Evolutionary conservation across 1,140 invertebrate genomes (phyloP).

Genomic region (Phymorhynchus buccinoides): DNA sequence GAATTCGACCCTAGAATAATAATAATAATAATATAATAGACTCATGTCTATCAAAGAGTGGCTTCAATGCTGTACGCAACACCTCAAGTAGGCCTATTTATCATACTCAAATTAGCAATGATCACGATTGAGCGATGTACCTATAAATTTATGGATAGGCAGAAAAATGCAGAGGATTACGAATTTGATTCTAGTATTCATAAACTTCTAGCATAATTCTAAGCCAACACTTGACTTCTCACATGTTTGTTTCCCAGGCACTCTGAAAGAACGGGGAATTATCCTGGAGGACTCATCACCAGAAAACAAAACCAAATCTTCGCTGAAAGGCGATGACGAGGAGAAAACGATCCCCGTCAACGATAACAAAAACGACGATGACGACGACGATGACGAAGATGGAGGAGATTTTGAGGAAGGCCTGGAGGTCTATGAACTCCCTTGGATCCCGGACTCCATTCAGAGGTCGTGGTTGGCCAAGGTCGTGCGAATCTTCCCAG

Average conservation of each 20-base stretch:
- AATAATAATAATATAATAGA: too few relatives aligned
- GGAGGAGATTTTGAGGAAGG: constrained; percentile 31
- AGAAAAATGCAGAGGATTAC: background rate
- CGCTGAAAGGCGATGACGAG: background rate
- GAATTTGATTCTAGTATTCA: too few relatives aligned
- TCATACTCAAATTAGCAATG: too few relatives aligned
- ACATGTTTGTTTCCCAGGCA: background rate
- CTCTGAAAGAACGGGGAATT: background rate
- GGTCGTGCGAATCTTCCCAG: constrained; percentile 37
- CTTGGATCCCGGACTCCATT: constrained; percentile 37
- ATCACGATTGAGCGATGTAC: background rate
- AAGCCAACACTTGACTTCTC: too few relatives aligned
- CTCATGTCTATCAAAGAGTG: too few relatives aligned
- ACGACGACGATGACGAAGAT: background rate
- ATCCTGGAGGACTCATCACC: background rate
- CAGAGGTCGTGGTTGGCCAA: constrained; percentile 11
- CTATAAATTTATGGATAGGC: background rate
- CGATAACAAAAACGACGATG: background rate
- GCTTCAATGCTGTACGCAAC: too few relatives aligned
- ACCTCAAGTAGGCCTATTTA: too few relatives aligned
- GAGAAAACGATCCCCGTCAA: background rate
- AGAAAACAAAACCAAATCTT: background rate
- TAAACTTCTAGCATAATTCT: too few relatives aligned
- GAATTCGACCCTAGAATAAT: too few relatives aligned
- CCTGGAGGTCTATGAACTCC: constrained; percentile 34